phyloP scores from a whole-genome alignment of 1,140 invertebrate genomes.

The Mycetomoellerius zeteki region DNA sequence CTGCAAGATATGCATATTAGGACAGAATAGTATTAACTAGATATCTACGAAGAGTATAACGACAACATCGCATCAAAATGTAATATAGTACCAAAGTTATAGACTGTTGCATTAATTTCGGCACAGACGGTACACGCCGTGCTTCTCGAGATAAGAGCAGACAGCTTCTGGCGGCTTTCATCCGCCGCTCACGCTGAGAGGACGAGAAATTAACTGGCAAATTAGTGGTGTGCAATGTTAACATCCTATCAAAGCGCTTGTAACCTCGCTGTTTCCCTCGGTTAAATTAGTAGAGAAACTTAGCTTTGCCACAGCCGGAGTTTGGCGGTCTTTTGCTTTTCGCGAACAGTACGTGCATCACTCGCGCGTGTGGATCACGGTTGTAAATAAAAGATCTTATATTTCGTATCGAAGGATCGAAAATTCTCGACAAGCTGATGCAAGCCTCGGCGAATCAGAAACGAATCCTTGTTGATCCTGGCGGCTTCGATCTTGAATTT shows the following conservation, averaged over 20 bases:
- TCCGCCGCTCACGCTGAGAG: constrained; percentile 34
- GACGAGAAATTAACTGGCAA: not conserved
- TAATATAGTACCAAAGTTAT: constrained; percentile 51
- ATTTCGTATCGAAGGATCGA: constrained; percentile 25
- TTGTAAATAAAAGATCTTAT: constrained; percentile 54
- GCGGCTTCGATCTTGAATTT: not conserved
- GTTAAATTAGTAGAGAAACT: constrained; percentile 41
- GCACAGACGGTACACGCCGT: constrained; percentile 4
- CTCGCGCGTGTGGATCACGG: constrained; percentile 5
- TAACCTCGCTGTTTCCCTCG: not conserved
- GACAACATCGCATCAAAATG: constrained; percentile 10
- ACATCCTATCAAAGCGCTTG: constrained; percentile 25
- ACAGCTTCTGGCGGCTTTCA: constrained; percentile 34
- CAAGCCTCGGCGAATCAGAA: constrained; percentile 15
- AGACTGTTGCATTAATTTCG: constrained; percentile 50
- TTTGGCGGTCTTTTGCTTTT: not conserved
- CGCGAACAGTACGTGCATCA: not conserved
- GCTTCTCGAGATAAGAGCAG: constrained; percentile 17
- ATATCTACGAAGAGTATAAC: not conserved
- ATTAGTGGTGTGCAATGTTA: constrained; percentile 42
- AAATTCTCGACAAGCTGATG: constrained; percentile 2
- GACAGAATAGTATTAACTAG: constrained; percentile 17
- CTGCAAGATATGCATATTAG: constrained; percentile 22
- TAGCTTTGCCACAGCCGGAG: not conserved
- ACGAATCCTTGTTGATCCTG: not conserved